phyloP scores from a whole-genome alignment of 2,888 invertebrate species.

The Tachina lurida region DNA sequence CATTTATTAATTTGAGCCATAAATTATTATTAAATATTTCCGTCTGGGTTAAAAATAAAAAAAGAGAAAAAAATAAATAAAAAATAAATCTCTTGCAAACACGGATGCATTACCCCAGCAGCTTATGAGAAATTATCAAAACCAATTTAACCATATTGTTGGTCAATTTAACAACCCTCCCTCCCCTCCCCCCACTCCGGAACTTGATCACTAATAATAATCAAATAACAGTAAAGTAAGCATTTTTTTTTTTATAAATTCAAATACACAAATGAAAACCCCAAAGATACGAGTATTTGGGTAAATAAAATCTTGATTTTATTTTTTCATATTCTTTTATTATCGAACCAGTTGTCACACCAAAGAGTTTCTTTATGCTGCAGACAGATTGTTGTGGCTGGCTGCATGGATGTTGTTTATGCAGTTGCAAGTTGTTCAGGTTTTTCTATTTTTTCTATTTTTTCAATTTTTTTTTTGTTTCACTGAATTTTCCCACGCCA shows the following conservation, averaged over 20 bases:
- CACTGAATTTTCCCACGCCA: slow-evolving; percentile 51
- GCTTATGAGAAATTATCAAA: not conserved
- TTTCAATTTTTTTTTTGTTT: not conserved
- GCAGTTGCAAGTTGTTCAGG: slow-evolving; percentile 20
- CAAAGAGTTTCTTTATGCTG: slow-evolving; percentile 13
- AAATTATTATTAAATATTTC: slow-evolving; percentile 1
- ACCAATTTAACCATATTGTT: slow-evolving; percentile 30
- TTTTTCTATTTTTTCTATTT: not conserved
- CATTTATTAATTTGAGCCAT: not conserved
- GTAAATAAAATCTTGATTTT: slow-evolving; percentile 22
- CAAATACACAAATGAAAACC: slow-evolving; percentile 11
- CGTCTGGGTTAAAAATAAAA: not conserved
- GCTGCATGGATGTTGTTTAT: slow-evolving; percentile 15
- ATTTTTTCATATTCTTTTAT: not conserved
- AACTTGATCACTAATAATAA: slow-evolving; percentile 14
- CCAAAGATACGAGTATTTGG: slow-evolving; percentile 24
- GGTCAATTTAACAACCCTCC: slow-evolving; percentile 10
- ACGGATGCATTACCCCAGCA: slow-evolving; percentile 4
- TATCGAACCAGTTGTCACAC: slow-evolving; percentile 30
- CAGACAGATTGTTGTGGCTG: not conserved
- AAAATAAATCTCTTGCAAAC: slow-evolving; percentile 1
- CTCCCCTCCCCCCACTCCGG: not conserved
- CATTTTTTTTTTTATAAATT: slow-evolving; percentile 23
- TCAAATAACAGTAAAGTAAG: slow-evolving; percentile 25
- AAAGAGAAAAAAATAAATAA: too few species aligned